Conservation (phyloP, 2,797 vertebrate genomes). For the Gephyroberyx darwinii region DNA sequence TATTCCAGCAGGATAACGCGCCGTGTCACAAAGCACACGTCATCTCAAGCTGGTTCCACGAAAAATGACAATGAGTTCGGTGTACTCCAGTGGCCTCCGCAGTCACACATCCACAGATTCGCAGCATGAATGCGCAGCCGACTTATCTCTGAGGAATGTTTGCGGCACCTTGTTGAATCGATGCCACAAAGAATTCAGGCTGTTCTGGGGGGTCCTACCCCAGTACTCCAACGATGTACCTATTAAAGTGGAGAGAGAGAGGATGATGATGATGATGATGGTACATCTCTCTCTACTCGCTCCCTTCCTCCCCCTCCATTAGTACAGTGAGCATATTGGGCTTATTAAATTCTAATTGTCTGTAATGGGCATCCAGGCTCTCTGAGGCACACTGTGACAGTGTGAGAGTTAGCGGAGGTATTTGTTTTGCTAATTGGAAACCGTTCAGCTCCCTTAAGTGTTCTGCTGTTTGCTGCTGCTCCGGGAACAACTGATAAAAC, state of each 20-base stretch:
- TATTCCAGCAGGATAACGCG: no score
- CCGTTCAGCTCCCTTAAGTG: conserved; percentile 76
- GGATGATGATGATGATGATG: conserved; percentile 40
- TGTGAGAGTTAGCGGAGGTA: conserved; percentile 72
- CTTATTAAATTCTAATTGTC: conserved; percentile 84
- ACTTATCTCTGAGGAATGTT: no score
- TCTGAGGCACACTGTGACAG: conserved; percentile 72
- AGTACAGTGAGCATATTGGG: conserved; percentile 80
- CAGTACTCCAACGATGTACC: no score
- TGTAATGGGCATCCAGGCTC: conserved; percentile 77
- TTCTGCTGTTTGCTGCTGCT: conserved; percentile 65
- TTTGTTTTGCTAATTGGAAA: conserved; percentile 83
- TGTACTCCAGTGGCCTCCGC: no score
- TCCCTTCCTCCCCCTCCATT: conserved; percentile 70
- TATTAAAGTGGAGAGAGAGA: neutral
- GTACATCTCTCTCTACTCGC: conserved; percentile 53
- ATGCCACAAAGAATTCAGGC: no score
- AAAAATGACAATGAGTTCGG: no score
- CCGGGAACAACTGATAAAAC: conserved; percentile 56
- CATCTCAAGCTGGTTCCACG: no score
- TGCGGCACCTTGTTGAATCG: no score
- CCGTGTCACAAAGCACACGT: no score
- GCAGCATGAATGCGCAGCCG: no score
- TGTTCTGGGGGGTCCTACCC: no score
- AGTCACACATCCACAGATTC: no score